phyloP scores from a whole-genome alignment of 2,888 invertebrate species.

The Congeria kusceri region DNA sequence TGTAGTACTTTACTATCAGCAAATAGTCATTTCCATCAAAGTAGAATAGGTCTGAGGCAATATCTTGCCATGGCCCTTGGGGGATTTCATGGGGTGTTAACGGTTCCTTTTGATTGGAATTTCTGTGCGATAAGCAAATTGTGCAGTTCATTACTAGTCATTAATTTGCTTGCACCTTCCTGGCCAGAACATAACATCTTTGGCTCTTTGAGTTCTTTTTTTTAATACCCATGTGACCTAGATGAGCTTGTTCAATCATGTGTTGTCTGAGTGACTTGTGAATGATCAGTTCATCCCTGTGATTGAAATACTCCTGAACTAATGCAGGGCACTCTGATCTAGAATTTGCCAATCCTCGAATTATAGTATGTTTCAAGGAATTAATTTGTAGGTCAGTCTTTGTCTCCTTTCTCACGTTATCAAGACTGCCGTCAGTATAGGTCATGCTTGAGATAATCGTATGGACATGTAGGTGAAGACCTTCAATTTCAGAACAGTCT shows the following conservation, averaged over 20 bases:
- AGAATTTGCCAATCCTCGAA: conserved; percentile 22
- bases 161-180: conserved; percentile 55
- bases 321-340: conserved; percentile 9
- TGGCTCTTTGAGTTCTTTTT: conserved; percentile 27
- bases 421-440: conserved; percentile 21
- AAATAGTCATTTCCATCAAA: conserved; percentile 54
- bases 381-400: conserved; percentile 26
- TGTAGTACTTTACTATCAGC: conserved; percentile 61
- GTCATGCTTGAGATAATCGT: conserved; percentile 17
- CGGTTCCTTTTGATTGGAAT: conserved; percentile 53
- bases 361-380: conserved; percentile 29
- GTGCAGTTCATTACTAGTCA: conserved; percentile 50
- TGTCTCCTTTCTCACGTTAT: conserved; percentile 29
- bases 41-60: conserved; percentile 65
- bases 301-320: conserved; percentile 44
- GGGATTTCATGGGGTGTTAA: conserved; percentile 49
- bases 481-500: conserved; percentile 3
- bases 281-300: conserved; percentile 48
- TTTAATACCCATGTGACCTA: conserved; percentile 27
- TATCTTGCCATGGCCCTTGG: conserved; percentile 46
- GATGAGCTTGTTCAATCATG: conserved; percentile 29
- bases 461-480: conserved; percentile 17
- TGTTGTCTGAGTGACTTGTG: conserved; percentile 34
- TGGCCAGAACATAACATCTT: conserved; percentile 53
- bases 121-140: conserved; percentile 33